Evolutionary conservation across 1,140 invertebrate genomes (phyloP).

Genomic region (Cyrtorhinus lividipennis): DNA sequence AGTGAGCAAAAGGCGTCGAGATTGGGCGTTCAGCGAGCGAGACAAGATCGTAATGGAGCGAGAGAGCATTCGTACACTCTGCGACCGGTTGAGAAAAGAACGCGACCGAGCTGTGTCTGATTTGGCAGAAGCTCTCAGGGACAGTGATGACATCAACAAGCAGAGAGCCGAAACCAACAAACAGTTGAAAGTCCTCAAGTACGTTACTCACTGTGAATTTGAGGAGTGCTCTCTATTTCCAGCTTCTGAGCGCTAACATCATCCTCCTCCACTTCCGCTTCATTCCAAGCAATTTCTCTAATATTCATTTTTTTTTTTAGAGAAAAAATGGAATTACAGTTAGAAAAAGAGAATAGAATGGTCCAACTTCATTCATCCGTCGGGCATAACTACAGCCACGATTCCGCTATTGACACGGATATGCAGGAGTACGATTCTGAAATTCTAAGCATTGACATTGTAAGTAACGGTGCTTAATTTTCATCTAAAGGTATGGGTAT

Average conservation of each 20-base stretch:
- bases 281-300: too few species aligned
- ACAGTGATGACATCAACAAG: slow-evolving; percentile 84
- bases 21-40: slow-evolving; percentile 91
- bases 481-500: too few species aligned
- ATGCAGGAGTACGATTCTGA: slow-evolving; percentile 56
- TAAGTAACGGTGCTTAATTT: slow-evolving; percentile 22
- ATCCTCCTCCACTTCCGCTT: too few species aligned
- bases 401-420: slow-evolving; percentile 71
- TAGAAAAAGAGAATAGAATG: slow-evolving; percentile 43
- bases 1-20: slow-evolving; percentile 41
- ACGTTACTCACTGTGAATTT: too few species aligned
- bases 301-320: too few species aligned
- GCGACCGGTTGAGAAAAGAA: slow-evolving; percentile 83
- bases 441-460: slow-evolving; percentile 56
- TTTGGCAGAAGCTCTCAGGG: slow-evolving; percentile 75
- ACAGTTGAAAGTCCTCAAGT: slow-evolving; percentile 68
- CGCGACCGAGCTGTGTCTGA: slow-evolving; percentile 78
- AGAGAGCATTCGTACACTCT: slow-evolving; percentile 85
- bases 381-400: slow-evolving; percentile 50
- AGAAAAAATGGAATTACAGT: slow-evolving; percentile 61
- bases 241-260: too few species aligned
- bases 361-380: slow-evolving; percentile 34
- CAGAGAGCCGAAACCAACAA: slow-evolving; percentile 73
- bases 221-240: too few species aligned
- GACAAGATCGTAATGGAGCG: slow-evolving; percentile 91